Evolutionary conservation across 2,797 vertebrate species (phyloP).

Genomic region (Podargus strigoides): DNA sequence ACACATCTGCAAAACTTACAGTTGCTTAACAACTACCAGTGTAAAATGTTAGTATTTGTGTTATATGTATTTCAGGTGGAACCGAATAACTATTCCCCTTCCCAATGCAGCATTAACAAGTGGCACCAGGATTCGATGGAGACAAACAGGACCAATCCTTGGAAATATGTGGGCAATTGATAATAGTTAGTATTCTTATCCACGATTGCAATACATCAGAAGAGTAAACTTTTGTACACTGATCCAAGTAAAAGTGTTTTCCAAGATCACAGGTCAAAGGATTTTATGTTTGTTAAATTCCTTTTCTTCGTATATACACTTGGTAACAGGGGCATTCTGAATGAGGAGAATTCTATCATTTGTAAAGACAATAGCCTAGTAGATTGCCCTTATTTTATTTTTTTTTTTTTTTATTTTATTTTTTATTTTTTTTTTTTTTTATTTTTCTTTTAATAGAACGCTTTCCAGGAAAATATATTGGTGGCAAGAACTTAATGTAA

Average conservation of each 20-base stretch:
- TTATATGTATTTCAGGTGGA: slow-evolving; percentile 83
- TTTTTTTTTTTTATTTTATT: not conserved
- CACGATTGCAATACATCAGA: not conserved
- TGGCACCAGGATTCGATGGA: slow-evolving; percentile 92
- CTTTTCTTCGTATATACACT: slow-evolving; percentile 1
- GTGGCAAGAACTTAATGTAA: slow-evolving; percentile 10
- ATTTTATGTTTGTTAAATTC: slow-evolving; percentile 30
- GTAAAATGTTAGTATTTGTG: not conserved
- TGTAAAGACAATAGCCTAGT: not conserved
- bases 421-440: not conserved
- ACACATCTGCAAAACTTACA: not conserved
- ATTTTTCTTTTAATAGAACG: not conserved
- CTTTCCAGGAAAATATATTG: not conserved
- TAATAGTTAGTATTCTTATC: slow-evolving; percentile 76
- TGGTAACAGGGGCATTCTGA: not conserved
- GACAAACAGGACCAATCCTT: slow-evolving; percentile 83
- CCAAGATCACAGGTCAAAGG: slow-evolving; percentile 12
- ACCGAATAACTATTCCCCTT: slow-evolving; percentile 91
- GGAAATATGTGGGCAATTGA: slow-evolving; percentile 94
- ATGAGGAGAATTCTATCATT: not conserved
- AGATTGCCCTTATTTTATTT: not conserved
- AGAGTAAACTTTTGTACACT: slow-evolving; percentile 8
- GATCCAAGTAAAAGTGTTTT: slow-evolving; percentile 18
- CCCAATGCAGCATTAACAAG: slow-evolving; percentile 91
- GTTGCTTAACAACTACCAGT: not conserved